Conservation (phyloP, 2,888 invertebrate species). For the Drosophila falleni region DNA sequence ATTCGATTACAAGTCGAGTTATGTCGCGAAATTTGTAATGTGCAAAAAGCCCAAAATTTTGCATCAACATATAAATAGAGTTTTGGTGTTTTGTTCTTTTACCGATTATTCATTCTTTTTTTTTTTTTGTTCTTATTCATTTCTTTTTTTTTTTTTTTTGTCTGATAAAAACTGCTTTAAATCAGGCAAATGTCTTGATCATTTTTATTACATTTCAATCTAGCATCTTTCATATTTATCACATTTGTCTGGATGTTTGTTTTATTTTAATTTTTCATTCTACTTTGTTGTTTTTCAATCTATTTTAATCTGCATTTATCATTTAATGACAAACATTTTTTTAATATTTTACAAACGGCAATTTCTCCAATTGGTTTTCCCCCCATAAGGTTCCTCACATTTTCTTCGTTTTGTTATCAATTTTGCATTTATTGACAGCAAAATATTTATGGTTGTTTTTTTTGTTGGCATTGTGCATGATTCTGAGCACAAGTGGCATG, state of each 20-base stretch:
- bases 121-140: neutral
- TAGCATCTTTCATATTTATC: neutral
- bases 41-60: conserved; percentile 44
- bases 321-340: conserved; percentile 32
- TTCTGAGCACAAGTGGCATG: conserved; percentile 5
- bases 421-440: conserved; percentile 70
- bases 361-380: conserved; percentile 64
- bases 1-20: conserved; percentile 14
- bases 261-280: neutral
- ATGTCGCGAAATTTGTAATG: conserved; percentile 37
- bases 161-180: too few species aligned
- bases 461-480: conserved; percentile 2
- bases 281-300: conserved; percentile 1
- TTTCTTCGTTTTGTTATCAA: conserved; percentile 53
- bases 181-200: neutral
- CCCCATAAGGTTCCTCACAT: neutral
- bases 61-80: conserved; percentile 33
- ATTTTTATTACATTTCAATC: neutral
- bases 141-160: neutral
- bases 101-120: conserved; percentile 1
- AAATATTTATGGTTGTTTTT: conserved; percentile 32
- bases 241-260: neutral
- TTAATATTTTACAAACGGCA: conserved; percentile 36
- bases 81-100: conserved; percentile 44
- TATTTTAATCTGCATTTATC: conserved; percentile 45